Base-by-base conservation (phyloP, 1,140 invertebrate genomes). In the Bombus soroeensis region DNA sequence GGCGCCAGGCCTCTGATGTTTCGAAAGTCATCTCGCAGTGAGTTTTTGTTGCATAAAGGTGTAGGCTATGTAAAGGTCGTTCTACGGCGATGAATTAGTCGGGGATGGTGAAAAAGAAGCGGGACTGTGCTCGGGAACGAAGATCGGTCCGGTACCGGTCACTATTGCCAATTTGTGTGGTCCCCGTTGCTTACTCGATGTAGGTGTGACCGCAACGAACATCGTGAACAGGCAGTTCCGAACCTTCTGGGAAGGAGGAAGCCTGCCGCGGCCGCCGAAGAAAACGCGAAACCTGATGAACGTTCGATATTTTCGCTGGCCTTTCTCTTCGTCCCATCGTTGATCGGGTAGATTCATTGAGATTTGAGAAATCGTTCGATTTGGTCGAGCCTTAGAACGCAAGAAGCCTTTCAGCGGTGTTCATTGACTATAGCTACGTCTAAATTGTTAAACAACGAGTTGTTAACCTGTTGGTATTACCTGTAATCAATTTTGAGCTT, bases 181-280 rank as follows among this genome's bases (percentile, higher is more conserved):
- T 89, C 90, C 81, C 84, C 81, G 75, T 77, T 87, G 81, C 68
- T 68, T 89, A 89, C 83, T 39, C 87, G 82, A 87, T 91, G 88
- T 91, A 91, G 91, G 93, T 93, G 92, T 91, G 87, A 93, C 92
- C 91, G 90, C 91, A 89, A 91, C 92, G 84, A 94, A 94, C 90
- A 88, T 90, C 90, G 89, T 91, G 90, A 93, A 93, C 87, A 90
- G 88, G 88, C 89, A 92, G 83, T 92, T 92, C 90, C 92, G 72
- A 93, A 79, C 90, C 90, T 94, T 93, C 91, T 91, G 88, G 86
- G 89, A 93, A 93, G 87, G 83, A 91, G 89, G 87, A 91, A 76
- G 41, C 76, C 68, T 75, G 83, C 88, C 59, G 47, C 66, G 85
- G 88, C 64, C 81, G 53, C 4, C 77, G 83, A 88, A 90, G 89